Percentiles rank a stretch among this genome's conserved stretches.
These are phyloP conservation scores for Acleris emargana DNA, from an alignment of 2,888 invertebrate genomes.

Conservation along the genomic window DNA sequence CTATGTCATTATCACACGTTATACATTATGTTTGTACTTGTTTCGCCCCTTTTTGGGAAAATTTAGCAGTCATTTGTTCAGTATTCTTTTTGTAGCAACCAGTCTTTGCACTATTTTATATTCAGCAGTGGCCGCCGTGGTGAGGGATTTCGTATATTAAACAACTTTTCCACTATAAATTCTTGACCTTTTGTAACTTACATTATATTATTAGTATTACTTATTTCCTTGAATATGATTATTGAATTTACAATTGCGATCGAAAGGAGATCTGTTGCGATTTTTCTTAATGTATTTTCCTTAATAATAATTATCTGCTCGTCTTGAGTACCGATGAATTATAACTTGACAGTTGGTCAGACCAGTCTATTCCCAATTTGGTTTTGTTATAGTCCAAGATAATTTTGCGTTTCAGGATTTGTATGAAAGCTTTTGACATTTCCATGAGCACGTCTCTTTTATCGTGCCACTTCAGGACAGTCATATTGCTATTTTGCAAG, in stretches of 20 bases:
- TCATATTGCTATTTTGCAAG: too few relatives aligned
- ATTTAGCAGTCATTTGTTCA: too few relatives aligned
- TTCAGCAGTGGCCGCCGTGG: slow-evolving; percentile 1
- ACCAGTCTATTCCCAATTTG: slow-evolving; percentile 29
- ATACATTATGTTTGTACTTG: slow-evolving; percentile 20
- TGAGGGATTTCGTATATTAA: slow-evolving; percentile 4
- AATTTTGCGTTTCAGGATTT: slow-evolving; percentile 28
- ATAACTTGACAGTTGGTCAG: neutral
- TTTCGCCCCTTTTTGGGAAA: too few relatives aligned
- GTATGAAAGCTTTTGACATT: slow-evolving; percentile 13
- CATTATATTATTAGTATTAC: too few relatives aligned
- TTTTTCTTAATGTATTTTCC: too few relatives aligned
- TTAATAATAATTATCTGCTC: neutral
- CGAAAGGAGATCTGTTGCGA: neutral
- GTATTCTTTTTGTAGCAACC: slow-evolving; percentile 16
- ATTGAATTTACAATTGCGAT: neutral
- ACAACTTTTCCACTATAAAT: slow-evolving; percentile 30
- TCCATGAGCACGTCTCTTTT: too few relatives aligned
- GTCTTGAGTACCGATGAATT: neutral
- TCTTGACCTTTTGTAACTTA: slow-evolving; percentile 9
- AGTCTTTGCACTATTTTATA: slow-evolving; percentile 9
- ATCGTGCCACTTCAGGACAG: too few relatives aligned
- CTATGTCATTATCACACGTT: slow-evolving; percentile 14
- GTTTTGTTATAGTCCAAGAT: neutral
- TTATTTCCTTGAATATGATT: neutral